Evolutionary conservation across 1,140 invertebrate species (phyloP).

Genomic region (Ceratosolen fusciceps): DNA sequence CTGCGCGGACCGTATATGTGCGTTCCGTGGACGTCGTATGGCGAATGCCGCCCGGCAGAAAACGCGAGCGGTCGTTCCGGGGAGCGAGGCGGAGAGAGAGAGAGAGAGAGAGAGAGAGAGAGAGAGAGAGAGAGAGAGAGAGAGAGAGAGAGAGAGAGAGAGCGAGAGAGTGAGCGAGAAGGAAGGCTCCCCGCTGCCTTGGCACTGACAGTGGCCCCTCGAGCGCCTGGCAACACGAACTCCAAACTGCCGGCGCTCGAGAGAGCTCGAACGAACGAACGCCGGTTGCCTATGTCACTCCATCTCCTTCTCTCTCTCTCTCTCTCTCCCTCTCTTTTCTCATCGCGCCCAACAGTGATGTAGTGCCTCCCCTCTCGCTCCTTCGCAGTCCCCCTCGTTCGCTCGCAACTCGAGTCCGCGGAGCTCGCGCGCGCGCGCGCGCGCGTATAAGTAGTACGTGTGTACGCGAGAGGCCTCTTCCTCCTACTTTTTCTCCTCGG

Average conservation of each 20-base stretch:
- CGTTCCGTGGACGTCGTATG: too few species aligned
- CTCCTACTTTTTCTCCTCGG: too few species aligned
- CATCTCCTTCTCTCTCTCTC: background rate
- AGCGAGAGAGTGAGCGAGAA: slow-evolving; percentile 11
- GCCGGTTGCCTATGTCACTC: background rate
- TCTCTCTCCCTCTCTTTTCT: slow-evolving; percentile 6
- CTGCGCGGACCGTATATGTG: too few species aligned
- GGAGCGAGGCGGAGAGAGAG: too few species aligned
- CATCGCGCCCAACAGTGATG: background rate
- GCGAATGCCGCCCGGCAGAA: background rate
- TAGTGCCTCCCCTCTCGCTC: background rate
- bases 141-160: background rate
- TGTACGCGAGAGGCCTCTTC: too few species aligned
- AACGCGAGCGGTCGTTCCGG: background rate
- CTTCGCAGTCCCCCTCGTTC: slow-evolving; percentile 11
- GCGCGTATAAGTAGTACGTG: background rate
- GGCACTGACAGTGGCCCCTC: slow-evolving; percentile 62
- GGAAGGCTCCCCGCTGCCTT: slow-evolving; percentile 54
- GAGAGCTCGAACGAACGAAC: slow-evolving; percentile 2
- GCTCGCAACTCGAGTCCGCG: slow-evolving; percentile 6
- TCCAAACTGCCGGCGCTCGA: slow-evolving; percentile 44
- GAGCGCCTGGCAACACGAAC: slow-evolving; percentile 62
- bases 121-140: slow-evolving; percentile 22
- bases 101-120: slow-evolving; percentile 10
- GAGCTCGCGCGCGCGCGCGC: background rate